Evolutionary conservation across 2,797 vertebrate species (phyloP), one percentile per base, ranked within the genome.

Genomic region (Tragelaphus oryx): DNA sequence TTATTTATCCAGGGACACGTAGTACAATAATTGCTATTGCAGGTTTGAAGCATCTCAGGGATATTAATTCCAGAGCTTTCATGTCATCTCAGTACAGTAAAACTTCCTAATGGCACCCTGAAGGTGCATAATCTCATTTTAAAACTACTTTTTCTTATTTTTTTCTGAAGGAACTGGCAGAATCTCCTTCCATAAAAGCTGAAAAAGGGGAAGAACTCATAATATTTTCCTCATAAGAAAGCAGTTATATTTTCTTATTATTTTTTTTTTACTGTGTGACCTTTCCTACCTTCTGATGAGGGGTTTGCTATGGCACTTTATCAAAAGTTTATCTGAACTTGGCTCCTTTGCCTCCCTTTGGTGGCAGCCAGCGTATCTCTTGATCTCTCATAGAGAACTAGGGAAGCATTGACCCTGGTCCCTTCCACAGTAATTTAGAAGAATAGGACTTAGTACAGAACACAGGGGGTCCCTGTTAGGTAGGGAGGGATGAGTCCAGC

Each of bases 31-130:
- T 99, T 99, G 98, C 98, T 98, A 99, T 98, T 98, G 98, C 98
- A 98, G 98, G 98, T 99, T 98, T 98, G 98, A 98, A 99, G 98
- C 98, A 98, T 98, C 98, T 98, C 98, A 98, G 98, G 98, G 98
- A 99, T 99, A 99, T 99, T 99, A 99, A 99, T 99, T 99, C 98
- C 98, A 98, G 98, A 98, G 98, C 98, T 98, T 98, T 98, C 98
- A 98, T 98, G 98, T 98, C 98, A 99, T 98, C 98, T 99, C 98
- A 98, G 98, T 98, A 99, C 98, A 99, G 98, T 99, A 99, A 99
- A 99, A 99, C 98, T 99, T 99, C 98, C 98, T 99, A 99, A 99
- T 99, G 98, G 98, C 98, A 98, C 98, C 98, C 98, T 98, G 98
- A 99, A 99, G 98, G 98, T 99, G 98, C 98, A 98, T 98, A 98